Base-by-base conservation (phyloP, 2,113 vertebrate genomes). In the Ardeotis arabs region DNA sequence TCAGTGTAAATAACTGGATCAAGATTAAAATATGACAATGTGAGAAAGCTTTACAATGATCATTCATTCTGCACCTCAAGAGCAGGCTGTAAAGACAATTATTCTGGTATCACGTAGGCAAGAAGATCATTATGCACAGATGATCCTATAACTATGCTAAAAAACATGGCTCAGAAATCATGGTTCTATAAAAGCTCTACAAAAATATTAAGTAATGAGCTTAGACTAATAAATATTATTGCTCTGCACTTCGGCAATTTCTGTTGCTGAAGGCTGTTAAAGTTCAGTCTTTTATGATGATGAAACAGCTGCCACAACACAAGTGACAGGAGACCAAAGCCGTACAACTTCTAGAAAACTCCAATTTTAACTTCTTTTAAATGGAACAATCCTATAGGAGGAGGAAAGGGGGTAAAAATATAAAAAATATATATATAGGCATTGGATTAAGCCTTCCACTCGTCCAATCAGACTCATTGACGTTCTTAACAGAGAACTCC, bases 1-100 rank as follows among this genome's bases (percentile, higher is more conserved):
- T 95, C 60, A 63, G 60, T 50, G 75, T 88, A 97, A 97, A 94
- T 96, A 96, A 96, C 7, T 79, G 70, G 67, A 94, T 81, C 82
- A 67, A 82, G 91, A 96, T 95, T 93, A 96, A 96, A 94, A 79
- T 60, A 95, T 59, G 77, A 68, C 67, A 96, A 85, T n/a, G 33
- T 83, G 44, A 96, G 80, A 92, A 96, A 84, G 35, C 41, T 53
- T 81, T 94, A 44, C n/a, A 95, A 53, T 55, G 78, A 66, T 90
- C 68, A 91, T 82, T 96, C 95, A 95, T 92, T 96, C 86, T 93
- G 87, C 76, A 89, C 21, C 74, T 95, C 66, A 96, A 93, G 62
- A 95, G 88, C 23, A 64, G 45, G 58, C 79, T 91, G 55, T 75
- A 82, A 97, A 97, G 86, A 70, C 56, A 89, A 75, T 90, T 95